Conservation (phyloP, 2,888 invertebrate genomes). For the Asteroscopus sphinx region DNA sequence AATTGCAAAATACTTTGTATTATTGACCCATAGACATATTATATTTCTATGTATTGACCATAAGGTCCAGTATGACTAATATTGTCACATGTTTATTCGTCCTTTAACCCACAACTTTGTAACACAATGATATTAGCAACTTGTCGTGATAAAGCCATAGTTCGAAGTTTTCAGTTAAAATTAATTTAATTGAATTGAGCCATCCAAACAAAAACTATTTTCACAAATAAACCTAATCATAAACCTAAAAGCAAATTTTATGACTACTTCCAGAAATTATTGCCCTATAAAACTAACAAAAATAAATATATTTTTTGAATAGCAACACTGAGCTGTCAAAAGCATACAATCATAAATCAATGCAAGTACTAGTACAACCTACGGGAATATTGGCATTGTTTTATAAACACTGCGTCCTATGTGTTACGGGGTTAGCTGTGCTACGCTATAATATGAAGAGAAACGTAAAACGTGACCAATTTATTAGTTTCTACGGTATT, state of each 20-base stretch:
- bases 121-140: too few species aligned
- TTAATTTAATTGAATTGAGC: too few species aligned
- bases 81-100: too few species aligned
- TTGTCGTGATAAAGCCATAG: too few species aligned
- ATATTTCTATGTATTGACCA: too few species aligned
- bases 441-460: conserved; percentile 37
- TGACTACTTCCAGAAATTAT: conserved; percentile 54
- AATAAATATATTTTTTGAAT: conserved; percentile 56
- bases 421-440: conserved; percentile 29
- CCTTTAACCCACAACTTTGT: too few species aligned
- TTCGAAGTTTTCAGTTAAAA: too few species aligned
- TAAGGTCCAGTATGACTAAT: too few species aligned
- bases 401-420: conserved; percentile 48
- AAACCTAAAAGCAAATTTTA: conserved; percentile 45
- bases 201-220: conserved; percentile 18
- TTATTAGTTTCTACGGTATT: conserved; percentile 45
- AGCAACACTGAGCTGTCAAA: conserved; percentile 56
- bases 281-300: conserved; percentile 52
- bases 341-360: conserved; percentile 53
- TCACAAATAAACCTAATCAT: conserved; percentile 26
- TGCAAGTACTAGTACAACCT: conserved; percentile 25
- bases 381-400: conserved; percentile 45
- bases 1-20: too few species aligned
- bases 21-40: too few species aligned
- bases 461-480: conserved; percentile 45